Evolutionary conservation across 2,113 vertebrate species (phyloP), one percentile per base, ranked within the genome.

Genomic region (Onychostoma macrolepis): DNA sequence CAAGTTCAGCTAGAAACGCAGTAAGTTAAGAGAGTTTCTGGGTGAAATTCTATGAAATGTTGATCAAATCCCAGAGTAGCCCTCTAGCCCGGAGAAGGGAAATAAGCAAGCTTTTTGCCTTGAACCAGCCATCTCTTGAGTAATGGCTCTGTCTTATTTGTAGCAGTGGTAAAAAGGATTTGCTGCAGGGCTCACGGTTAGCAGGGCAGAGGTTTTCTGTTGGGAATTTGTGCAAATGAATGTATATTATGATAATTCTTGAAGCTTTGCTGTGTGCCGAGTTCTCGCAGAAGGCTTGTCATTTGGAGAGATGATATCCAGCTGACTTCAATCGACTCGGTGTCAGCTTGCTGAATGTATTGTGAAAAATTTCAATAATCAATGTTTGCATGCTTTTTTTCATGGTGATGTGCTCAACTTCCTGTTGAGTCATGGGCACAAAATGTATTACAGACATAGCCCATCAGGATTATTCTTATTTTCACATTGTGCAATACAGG

Each of bases 121-220:
- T 84, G 69, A 72, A 84, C 50, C 48, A 84, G n/a, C 19, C 69
- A 48, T 58, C 83, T 84, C 83, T 74, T 38, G 83, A 84, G 48
- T 75, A 83, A 71, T 83, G 63, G n/a, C 43, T 65, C 38, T 36
- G 63, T 71, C 43, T 83, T 71, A 58, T 74, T 84, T 84, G 69
- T 26, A 84, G 48, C 15, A 74, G 21, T 56, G 12, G 48, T 36
- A 58, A 75, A 56, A 72, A 41, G 65, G 28, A 74, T 84, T 84
- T 13, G 8, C 78, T 61, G 45, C 21, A 74, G 19, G 69, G 69
- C 69, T 74, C 67, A 74, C 9, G 38, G 41, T 33, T 69, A 69
- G 38, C 63, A 83, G 30, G 69, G 83, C 45, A 84, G 30, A 61
- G 56, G 78, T 61, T 61, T 80, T 80, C 56, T 41, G 33, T 63